These are phyloP conservation scores for Azemiops feae DNA, from an alignment of 2,113 vertebrate genomes.

Conservation along the genomic window DNA sequence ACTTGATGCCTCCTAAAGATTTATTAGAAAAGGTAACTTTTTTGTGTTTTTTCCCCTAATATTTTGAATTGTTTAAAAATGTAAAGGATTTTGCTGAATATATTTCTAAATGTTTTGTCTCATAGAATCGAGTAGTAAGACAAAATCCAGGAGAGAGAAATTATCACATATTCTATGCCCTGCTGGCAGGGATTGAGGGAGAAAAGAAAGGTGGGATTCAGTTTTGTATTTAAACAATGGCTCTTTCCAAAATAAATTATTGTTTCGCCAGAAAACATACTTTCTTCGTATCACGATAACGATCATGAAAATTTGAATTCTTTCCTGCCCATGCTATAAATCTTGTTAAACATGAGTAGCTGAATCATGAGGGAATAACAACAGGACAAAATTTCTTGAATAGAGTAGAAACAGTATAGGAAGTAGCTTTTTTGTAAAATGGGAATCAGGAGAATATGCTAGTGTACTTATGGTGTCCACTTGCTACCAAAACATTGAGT, in stretches of 20 bases:
- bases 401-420: background rate
- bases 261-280: background rate
- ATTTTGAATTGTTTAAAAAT: slow-evolving; percentile 10
- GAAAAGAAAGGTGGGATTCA: slow-evolving; percentile 82
- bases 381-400: background rate
- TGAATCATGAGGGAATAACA: background rate
- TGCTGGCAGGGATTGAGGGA: slow-evolving; percentile 85
- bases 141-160: slow-evolving; percentile 97
- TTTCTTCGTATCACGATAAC: background rate
- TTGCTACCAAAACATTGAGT: no score
- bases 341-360: background rate
- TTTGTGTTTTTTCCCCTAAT: slow-evolving; percentile 18
- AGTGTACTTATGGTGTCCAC: background rate
- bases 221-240: accelerated
- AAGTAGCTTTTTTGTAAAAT: background rate
- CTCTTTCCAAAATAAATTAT: background rate
- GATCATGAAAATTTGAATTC: background rate
- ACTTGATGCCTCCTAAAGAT: slow-evolving; percentile 70
- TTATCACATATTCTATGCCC: slow-evolving; percentile 97
- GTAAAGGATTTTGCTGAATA: background rate
- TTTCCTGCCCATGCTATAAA: background rate
- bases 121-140: slow-evolving; percentile 94
- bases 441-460: background rate
- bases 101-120: slow-evolving; percentile 49
- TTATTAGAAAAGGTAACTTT: slow-evolving; percentile 87